A percentile compares a stretch with the other conserved stretches of the same genome.
These are phyloP conservation scores for Drosophila paracracens DNA, from an alignment of 2,888 invertebrate species.

Conservation along the genomic window DNA sequence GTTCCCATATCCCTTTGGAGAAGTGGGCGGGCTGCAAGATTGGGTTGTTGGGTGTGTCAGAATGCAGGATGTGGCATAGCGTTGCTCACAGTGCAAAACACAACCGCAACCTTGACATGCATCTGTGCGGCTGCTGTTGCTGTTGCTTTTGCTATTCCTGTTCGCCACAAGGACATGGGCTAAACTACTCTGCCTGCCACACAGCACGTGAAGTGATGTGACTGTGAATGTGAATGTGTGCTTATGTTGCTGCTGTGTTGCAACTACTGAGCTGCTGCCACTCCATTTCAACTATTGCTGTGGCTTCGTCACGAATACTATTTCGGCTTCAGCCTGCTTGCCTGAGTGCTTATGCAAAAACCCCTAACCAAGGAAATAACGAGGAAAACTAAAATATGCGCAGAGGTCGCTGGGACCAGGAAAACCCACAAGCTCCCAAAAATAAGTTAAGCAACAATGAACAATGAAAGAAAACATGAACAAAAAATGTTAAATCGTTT, in stretches of 20 bases:
- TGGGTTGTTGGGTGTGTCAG: constrained; percentile 5
- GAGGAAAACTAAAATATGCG: constrained; percentile 6
- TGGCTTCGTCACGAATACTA: constrained; percentile 58
- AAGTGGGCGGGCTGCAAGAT: not conserved
- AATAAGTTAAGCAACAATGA: too few relatives aligned
- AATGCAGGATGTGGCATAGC: constrained; percentile 23
- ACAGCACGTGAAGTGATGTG: constrained; percentile 7
- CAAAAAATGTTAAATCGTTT: too few relatives aligned
- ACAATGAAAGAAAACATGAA: too few relatives aligned
- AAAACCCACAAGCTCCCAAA: not conserved
- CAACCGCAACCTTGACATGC: constrained; percentile 77
- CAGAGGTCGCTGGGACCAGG: not conserved
- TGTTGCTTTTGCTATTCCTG: constrained; percentile 26
- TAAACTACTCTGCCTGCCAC: not conserved
- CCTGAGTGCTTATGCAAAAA: constrained; percentile 42
- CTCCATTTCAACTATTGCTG: constrained; percentile 60
- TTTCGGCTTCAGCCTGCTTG: constrained; percentile 14
- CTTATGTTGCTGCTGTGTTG: constrained; percentile 3
- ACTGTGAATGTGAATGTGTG: not conserved
- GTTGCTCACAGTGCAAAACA: constrained; percentile 41
- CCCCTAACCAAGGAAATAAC: constrained; percentile 15
- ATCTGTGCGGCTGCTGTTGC: constrained; percentile 63
- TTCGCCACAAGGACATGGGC: constrained; percentile 53
- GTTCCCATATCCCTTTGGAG: not conserved
- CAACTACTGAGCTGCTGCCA: constrained; percentile 21